Percentiles rank a stretch among this genome's conserved stretches.
phyloP scores from a whole-genome alignment of 2,113 vertebrate species.

The Setophaga petechia region DNA sequence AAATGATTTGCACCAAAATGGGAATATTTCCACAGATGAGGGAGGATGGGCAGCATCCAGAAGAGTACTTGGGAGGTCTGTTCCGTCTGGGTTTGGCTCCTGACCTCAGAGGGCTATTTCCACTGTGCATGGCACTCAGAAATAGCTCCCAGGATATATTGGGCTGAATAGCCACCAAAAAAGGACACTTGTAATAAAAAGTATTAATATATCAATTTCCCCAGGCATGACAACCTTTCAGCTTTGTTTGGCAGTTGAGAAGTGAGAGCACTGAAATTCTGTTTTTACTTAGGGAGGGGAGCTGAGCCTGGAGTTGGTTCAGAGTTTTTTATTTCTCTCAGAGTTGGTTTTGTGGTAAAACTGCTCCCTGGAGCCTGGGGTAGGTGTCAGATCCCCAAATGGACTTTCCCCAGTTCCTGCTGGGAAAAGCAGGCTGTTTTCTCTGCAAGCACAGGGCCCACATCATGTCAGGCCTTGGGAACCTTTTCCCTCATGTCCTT shows the following conservation, averaged over 20 bases:
- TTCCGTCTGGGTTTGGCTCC: background rate
- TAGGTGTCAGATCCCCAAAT: background rate
- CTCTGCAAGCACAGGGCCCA: background rate
- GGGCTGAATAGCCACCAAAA: background rate
- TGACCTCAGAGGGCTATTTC: background rate
- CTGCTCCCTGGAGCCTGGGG: fast-evolving
- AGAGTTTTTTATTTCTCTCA: background rate
- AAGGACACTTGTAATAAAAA: background rate
- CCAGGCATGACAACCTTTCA: background rate
- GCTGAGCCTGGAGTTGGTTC: background rate
- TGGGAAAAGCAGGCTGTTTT: background rate
- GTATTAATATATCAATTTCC: background rate
- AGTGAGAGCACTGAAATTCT: background rate
- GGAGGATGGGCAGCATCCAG: background rate
- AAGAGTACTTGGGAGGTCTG: background rate
- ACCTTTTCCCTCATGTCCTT: too few relatives aligned
- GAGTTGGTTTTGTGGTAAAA: background rate
- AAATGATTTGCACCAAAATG: background rate
- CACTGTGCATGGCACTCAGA: background rate
- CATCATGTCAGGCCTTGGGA: fast-evolving
- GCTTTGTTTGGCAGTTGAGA: background rate
- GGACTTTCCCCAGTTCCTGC: background rate
- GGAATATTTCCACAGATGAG: background rate
- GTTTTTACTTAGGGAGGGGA: background rate
- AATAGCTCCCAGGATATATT: background rate